Evolutionary conservation across 2,113 vertebrate species (phyloP), one percentile per base, ranked within the genome.

Genomic region (Origma solitaria): DNA sequence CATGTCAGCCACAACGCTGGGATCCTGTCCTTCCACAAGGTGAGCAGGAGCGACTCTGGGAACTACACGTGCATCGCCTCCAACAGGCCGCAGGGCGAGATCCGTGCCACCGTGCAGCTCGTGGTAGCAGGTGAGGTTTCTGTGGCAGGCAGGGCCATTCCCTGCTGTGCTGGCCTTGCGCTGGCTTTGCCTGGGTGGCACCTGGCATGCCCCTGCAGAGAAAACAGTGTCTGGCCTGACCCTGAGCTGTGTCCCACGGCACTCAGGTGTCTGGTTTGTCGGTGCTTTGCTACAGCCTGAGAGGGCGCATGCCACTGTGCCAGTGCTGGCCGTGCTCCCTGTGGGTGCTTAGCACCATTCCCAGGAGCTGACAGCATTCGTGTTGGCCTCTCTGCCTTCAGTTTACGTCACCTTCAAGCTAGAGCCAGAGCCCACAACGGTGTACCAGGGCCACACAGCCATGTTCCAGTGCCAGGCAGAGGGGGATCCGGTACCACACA

Each of bases 381-480:
- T 42, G 54, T 92, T 0, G 25, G 30, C 28, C 79, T 91, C 86
- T 90, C 73, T 86, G 58, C 68, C 20, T 93, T 40, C 95, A 99
- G 99, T 99, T 66, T 99, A 98, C 31, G 98, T 99, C 94, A 98
- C 96, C 84, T 99, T 99, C 96, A 99, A 98, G 94, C 94, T 99
- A 86, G 98, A 98, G 64, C 99, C 99, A 1, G 99, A 99, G 95
- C 98, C 98, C 66, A 99, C 98, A 0, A 99, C 99, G 0, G 99
- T 99, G 93, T 99, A 99, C 96, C 99, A 99, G 94, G 99, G 99
- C 15, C 98, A 99, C 97, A 98, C 98, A 0, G 99, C 99, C n/a
- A 96, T 99, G 94, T 98, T 99, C 88, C 99, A 99, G 97, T 99
- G 99, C 75, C 99, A 99, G 98, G 99, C 99, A 45, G 98, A 98